Percentiles rank a stretch among this genome's conserved stretches.
These are phyloP conservation scores for Elysia chlorotica DNA, from an alignment of 1,140 invertebrate genomes.

Conservation along the genomic window DNA sequence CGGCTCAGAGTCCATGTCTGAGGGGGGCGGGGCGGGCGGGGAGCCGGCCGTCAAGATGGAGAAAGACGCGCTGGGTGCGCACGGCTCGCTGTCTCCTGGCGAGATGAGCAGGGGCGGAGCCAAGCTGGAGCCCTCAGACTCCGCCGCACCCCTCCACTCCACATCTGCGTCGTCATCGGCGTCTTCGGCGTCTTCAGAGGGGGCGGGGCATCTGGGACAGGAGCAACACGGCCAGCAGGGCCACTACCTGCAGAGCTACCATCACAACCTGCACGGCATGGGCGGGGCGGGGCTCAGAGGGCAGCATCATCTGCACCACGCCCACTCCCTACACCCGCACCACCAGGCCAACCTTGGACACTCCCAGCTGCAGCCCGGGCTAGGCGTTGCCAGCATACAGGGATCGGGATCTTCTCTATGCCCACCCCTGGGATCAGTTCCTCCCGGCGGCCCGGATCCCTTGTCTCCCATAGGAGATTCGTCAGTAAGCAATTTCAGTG, in stretches of 20 bases:
- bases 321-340: conserved; percentile 8
- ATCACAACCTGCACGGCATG: conserved; percentile 13
- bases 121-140: conserved; percentile 46
- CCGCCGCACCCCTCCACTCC: no score
- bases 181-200: no score
- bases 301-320: neutral
- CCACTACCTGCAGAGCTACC: neutral
- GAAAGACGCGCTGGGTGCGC: neutral
- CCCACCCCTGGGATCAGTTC: no score
- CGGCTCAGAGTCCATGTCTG: conserved; percentile 12
- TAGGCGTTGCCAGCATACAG: no score
- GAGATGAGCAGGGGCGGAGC: conserved; percentile 30
- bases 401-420: no score
- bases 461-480: conserved; percentile 13
- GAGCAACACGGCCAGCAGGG: no score
- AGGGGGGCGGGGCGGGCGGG: neutral
- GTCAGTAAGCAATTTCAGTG: conserved; percentile 48
- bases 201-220: no score
- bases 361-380: no score
- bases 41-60: conserved; percentile 22
- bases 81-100: conserved; percentile 20
- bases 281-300: neutral
- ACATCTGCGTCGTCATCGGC: no score
- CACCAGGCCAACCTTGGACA: no score
- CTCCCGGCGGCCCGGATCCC: no score